Evolutionary conservation across 2,888 invertebrate species (phyloP), one percentile per base, ranked within the genome.

Genomic region (Agapetus fuscipes): DNA sequence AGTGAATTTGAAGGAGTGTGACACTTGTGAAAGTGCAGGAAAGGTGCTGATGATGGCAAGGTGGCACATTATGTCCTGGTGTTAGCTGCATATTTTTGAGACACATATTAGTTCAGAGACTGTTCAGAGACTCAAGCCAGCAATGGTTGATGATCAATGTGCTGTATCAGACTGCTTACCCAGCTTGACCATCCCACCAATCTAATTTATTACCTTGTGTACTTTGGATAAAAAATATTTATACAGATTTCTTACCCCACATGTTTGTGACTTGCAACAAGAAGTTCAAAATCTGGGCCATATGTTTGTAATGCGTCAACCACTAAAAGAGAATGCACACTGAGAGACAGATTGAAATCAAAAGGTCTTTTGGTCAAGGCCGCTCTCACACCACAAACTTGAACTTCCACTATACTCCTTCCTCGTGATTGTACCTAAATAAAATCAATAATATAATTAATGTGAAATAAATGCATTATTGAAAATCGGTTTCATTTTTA

Each of bases 221-320:
- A n/a, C n/a, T n/a, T n/a, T n/a, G n/a, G n/a, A n/a, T n/a, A n/a
- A n/a, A n/a, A n/a, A n/a, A n/a, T n/a, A n/a, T n/a, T n/a, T n/a
- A n/a, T n/a, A n/a, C n/a, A n/a, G n/a, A n/a, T n/a, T n/a, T n/a
- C 20, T 33, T 52, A 85, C 86, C 89, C 86, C 15, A 95, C 86
- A 61, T 93, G 90, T 56, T 87, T 87, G 62, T 96, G 95, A 58
- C 93, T 94, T 17, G 95, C 95, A 11, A 94, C 80, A 6, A 96
- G 72, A 34, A 96, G 69, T 60, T 95, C 95, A 66, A 93, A 96
- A 70, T 96, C 95, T 0, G 85, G 84, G 0, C 96, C 95, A 61
- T 88, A 91, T 11, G 90, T 90, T 65, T 96, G 95, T 58, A 95
- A 71, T 33, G 95, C 95, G 67, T 96, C 96, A 3, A 91, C 95